Base-by-base conservation (phyloP, 2,797 vertebrate genomes). In the Natrix natrix region DNA sequence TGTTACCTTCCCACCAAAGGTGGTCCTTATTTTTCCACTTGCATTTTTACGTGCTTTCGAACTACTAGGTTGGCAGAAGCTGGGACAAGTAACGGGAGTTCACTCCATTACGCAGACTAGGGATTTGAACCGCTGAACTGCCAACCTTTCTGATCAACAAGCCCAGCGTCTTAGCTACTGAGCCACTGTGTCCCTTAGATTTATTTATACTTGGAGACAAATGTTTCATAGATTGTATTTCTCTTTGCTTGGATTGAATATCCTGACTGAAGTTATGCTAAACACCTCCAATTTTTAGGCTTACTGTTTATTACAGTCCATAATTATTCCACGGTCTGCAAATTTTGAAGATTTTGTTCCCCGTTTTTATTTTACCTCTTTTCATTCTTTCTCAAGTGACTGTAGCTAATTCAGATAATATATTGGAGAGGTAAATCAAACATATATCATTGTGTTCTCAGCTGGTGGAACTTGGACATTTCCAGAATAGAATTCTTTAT, bases 181-280 rank as follows among this genome's bases (percentile, higher is more conserved):
- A 52, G 48, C 48, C 48, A 52, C 48, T 52, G 43, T 4, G 43
- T 43, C 43, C 43, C 48, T 52, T 52, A 52, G 48, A 52, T 52
- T 52, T 52, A 52, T 43, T 43, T 43, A 43, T 28, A 83, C 5
- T 26, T 48, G 54, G 91, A 74, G 26, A 86, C 52, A 92, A 93
- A 93, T 86, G 52, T 91, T 93, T 86, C 91, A 87, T 54, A 16
- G 94, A 78, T 24, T 87, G 91, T 89, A 43, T 43, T 48, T 89
- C 8, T 83, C 74, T 48, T 61, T 48, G 3, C 94, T 94, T 93
- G 87, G 92, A 90, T 92, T 0, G 1, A 60, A 26, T 24, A 28
- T 12, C 26, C 28, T 86, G 56, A 13, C 59, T 86, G 26, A 14
- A 56, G 17, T 32, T 59, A 52, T 3, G 0, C 43, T 13, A 61